Conservation (phyloP, 2,113 vertebrate species). For the Gavia stellata region DNA sequence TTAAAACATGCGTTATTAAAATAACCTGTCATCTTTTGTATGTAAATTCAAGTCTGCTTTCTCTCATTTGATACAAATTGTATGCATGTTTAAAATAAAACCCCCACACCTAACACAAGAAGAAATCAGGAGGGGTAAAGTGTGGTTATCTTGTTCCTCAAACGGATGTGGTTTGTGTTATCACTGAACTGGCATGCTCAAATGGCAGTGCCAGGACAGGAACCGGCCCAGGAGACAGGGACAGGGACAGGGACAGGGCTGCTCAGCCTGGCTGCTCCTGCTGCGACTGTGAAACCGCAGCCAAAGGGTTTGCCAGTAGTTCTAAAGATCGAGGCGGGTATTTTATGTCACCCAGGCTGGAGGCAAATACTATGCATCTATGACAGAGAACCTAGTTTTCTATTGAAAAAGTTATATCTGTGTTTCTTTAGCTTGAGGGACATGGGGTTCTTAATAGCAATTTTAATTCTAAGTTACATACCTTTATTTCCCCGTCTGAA, state of each 20-base stretch:
- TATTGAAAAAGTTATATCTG: neutral
- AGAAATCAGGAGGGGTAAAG: neutral
- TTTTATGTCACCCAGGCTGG: neutral
- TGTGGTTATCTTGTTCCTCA: neutral
- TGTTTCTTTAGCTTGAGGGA: neutral
- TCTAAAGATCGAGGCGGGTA: neutral
- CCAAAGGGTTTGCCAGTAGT: neutral
- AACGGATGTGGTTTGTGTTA: neutral
- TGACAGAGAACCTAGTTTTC: neutral
- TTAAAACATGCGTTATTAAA: neutral
- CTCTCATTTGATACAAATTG: neutral
- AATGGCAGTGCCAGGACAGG: neutral
- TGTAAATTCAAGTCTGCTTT: neutral
- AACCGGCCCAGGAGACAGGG: neutral
- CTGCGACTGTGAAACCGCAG: neutral
- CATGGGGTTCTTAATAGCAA: neutral
- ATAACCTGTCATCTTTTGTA: neutral
- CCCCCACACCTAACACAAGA: neutral
- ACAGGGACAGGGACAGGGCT: neutral
- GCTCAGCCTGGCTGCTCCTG: neutral
- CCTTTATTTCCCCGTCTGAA: neutral
- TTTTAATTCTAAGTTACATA: neutral
- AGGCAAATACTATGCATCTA: neutral
- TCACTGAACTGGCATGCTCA: neutral
- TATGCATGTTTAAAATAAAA: neutral